A percentile compares a stretch with the other conserved stretches of the same genome.
phyloP scores from a whole-genome alignment of 2,888 invertebrate genomes.

The Aspidiotus rigidus region DNA sequence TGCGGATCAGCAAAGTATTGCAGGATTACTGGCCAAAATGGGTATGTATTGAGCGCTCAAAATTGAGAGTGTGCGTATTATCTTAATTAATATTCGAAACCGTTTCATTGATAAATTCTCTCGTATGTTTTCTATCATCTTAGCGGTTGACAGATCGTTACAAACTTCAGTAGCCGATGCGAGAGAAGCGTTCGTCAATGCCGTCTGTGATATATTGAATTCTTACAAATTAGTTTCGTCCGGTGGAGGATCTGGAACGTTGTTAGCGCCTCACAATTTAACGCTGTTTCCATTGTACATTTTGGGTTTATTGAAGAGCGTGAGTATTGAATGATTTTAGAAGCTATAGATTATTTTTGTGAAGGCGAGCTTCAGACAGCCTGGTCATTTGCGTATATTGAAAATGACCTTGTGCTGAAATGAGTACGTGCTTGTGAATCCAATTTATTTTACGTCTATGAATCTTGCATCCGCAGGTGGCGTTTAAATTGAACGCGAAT shows the following conservation, averaged over 20 bases:
- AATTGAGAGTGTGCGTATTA: background rate
- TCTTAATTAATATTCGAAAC: background rate
- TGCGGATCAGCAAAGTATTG: constrained; percentile 89
- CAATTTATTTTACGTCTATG: too few relatives aligned
- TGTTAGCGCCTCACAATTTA: constrained; percentile 68
- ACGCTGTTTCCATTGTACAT: constrained; percentile 79
- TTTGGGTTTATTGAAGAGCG: constrained; percentile 77
- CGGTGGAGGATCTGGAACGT: constrained; percentile 47
- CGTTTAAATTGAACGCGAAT: constrained; percentile 79
- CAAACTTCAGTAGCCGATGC: constrained; percentile 83
- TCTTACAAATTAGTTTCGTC: constrained; percentile 57
- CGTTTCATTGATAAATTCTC: too few relatives aligned
- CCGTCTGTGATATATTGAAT: constrained; percentile 77
- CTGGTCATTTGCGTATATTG: too few relatives aligned
- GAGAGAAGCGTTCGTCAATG: constrained; percentile 91
- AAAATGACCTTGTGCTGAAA: constrained; percentile 32
- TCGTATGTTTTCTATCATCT: too few relatives aligned
- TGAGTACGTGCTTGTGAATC: too few relatives aligned
- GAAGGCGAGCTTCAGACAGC: background rate
- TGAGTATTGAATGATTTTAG: constrained; percentile 44
- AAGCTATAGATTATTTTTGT: background rate
- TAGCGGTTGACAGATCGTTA: constrained; percentile 83
- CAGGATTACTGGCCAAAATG: constrained; percentile 91
- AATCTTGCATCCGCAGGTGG: constrained; percentile 50
- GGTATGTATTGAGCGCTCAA: constrained; percentile 47